A percentile compares a stretch with the other conserved stretches of the same genome.
Conservation (phyloP, 2,888 invertebrate genomes). For the Drosophila prolongata region DNA sequence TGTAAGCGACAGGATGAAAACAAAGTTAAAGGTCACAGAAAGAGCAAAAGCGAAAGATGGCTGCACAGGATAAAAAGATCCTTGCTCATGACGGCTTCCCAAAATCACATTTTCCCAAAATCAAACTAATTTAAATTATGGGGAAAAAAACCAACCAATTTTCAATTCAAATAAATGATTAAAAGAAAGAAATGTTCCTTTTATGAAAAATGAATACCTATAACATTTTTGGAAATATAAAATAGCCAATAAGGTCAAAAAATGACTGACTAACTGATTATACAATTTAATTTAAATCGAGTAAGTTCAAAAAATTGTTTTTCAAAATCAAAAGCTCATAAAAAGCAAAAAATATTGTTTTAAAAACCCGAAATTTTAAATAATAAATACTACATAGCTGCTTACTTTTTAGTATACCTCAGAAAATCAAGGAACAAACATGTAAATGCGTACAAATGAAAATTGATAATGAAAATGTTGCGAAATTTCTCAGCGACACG, state of each 20-base stretch:
- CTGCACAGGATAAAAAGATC: neutral
- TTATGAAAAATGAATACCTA: too few relatives aligned
- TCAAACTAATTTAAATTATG: neutral
- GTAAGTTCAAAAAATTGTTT: too few relatives aligned
- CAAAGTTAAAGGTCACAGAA: slow-evolving; percentile 14
- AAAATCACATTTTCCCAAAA: neutral
- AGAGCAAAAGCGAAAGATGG: slow-evolving; percentile 23
- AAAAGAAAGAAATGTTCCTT: too few relatives aligned
- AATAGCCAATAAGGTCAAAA: too few relatives aligned
- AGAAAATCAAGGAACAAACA: neutral
- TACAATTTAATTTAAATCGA: too few relatives aligned
- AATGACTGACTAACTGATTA: too few relatives aligned
- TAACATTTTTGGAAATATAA: too few relatives aligned
- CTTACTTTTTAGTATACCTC: neutral
- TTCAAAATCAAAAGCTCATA: neutral
- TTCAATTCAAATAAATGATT: too few relatives aligned
- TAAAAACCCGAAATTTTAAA: neutral
- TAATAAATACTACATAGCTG: neutral
- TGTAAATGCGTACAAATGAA: neutral
- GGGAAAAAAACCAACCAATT: neutral
- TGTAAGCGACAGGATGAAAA: slow-evolving; percentile 20
- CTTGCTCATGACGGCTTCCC: neutral
- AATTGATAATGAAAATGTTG: neutral
- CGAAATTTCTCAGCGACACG: neutral
- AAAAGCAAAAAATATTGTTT: neutral